phyloP scores from a whole-genome alignment of 2,113 vertebrate genomes.

The Oryzias melastigma region DNA sequence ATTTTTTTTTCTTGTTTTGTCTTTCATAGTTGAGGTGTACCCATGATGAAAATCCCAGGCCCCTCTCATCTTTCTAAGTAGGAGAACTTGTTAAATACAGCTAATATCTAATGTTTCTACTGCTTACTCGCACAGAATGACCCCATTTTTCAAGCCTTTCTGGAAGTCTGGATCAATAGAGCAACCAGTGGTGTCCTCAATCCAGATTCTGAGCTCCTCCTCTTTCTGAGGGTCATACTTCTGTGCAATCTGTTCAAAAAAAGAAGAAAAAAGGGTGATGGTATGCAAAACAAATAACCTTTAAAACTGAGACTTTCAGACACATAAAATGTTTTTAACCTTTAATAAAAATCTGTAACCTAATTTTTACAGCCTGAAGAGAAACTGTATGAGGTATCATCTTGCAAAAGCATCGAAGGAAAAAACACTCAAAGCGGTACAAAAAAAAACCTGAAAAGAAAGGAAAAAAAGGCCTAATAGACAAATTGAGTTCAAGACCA shows the following conservation, averaged over 20 bases:
- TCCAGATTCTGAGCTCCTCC: slow-evolving; percentile 87
- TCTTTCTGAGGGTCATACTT: slow-evolving; percentile 93
- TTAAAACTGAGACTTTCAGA: neutral
- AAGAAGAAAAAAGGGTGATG: slow-evolving; percentile 27
- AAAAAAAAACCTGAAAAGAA: too few species aligned
- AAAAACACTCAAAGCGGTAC: too few species aligned
- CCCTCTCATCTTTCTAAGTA: too few species aligned
- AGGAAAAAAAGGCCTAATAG: too few species aligned
- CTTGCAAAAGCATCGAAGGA: too few species aligned
- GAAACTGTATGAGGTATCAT: too few species aligned
- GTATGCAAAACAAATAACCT: neutral
- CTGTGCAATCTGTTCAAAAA: slow-evolving; percentile 82
- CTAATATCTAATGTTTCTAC: neutral
- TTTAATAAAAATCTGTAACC: too few species aligned
- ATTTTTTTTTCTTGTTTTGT: too few species aligned
- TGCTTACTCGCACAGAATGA: slow-evolving; percentile 91
- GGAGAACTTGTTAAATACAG: neutral
- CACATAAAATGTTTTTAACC: neutral
- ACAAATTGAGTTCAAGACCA: too few species aligned
- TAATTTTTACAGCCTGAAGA: too few species aligned
- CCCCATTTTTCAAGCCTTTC: slow-evolving; percentile 87
- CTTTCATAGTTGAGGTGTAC: too few species aligned
- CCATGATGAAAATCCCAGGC: too few species aligned
- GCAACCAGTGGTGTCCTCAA: slow-evolving; percentile 83
- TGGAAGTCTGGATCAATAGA: slow-evolving; percentile 89